phyloP scores from a whole-genome alignment of 2,113 vertebrate species.

The Benitochromis conjunctus region DNA sequence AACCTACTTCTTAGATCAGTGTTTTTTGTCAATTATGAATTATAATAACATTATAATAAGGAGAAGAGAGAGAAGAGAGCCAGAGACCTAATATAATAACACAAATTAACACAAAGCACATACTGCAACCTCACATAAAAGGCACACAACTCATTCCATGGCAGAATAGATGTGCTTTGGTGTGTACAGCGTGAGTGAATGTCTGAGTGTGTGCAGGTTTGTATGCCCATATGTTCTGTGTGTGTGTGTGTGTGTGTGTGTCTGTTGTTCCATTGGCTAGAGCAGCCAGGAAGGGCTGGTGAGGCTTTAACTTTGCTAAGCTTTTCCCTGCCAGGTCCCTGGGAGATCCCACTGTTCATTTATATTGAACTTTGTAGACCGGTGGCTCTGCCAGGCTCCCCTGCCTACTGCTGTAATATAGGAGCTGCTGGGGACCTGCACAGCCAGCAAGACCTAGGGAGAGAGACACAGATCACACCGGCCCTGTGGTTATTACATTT shows the following conservation, averaged over 20 bases:
- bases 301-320: conserved; percentile 99
- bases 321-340: conserved; percentile 91
- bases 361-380: conserved; percentile 95
- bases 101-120: not conserved
- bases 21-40: not conserved
- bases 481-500: conserved; percentile 94
- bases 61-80: too few species aligned
- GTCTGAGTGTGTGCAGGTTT: conserved; percentile 14
- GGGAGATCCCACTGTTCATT: conserved; percentile 88
- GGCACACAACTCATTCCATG: not conserved
- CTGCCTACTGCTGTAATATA: conserved; percentile 91
- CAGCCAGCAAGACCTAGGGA: conserved; percentile 80
- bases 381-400: conserved; percentile 85
- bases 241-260: conserved; percentile 5
- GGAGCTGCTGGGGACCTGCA: conserved; percentile 90
- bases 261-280: conserved; percentile 48
- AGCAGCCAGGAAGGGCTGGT: conserved; percentile 80
- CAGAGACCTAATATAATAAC: too few species aligned
- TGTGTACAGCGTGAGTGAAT: not conserved
- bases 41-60: too few species aligned
- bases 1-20: not conserved
- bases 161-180: not conserved
- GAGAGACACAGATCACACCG: conserved; percentile 84
- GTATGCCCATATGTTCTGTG: not conserved
- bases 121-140: not conserved